Evolutionary conservation across 2,113 vertebrate species (phyloP).

Genomic region (Chionis minor): DNA sequence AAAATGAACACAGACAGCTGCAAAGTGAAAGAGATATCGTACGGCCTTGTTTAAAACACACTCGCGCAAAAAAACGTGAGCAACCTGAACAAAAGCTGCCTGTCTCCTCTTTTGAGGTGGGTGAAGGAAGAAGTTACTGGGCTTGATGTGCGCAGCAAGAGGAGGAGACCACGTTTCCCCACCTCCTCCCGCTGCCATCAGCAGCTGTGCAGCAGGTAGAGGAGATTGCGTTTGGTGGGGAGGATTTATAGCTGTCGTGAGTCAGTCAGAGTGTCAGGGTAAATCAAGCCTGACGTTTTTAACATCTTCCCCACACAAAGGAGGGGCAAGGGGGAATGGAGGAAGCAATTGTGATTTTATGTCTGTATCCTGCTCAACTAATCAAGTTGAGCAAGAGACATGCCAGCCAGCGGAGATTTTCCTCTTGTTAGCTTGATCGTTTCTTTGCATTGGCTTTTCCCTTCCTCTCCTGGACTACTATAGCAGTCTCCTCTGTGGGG

Average conservation of each 20-base stretch:
- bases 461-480: neutral
- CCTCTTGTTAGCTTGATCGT: constrained; percentile 51
- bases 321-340: neutral
- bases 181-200: neutral
- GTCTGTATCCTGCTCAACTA: constrained; percentile 74
- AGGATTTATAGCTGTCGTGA: constrained; percentile 67
- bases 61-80: neutral
- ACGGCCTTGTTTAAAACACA: constrained; percentile 26
- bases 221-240: constrained; percentile 37
- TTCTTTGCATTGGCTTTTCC: constrained; percentile 40
- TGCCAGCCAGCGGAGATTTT: constrained; percentile 57
- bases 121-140: constrained; percentile 21
- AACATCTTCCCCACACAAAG: constrained; percentile 60
- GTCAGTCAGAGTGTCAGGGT: constrained; percentile 67
- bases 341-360: constrained; percentile 76
- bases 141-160: neutral
- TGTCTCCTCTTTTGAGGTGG: neutral
- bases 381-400: constrained; percentile 68
- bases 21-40: neutral
- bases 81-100: constrained; percentile 15
- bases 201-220: constrained; percentile 32
- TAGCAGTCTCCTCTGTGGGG: neutral
- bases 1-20: constrained; percentile 30
- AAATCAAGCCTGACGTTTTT: constrained; percentile 76
- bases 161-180: neutral